Conservation (phyloP, 2,797 vertebrate genomes). For the Microctenopoma stevenorrisi region DNA sequence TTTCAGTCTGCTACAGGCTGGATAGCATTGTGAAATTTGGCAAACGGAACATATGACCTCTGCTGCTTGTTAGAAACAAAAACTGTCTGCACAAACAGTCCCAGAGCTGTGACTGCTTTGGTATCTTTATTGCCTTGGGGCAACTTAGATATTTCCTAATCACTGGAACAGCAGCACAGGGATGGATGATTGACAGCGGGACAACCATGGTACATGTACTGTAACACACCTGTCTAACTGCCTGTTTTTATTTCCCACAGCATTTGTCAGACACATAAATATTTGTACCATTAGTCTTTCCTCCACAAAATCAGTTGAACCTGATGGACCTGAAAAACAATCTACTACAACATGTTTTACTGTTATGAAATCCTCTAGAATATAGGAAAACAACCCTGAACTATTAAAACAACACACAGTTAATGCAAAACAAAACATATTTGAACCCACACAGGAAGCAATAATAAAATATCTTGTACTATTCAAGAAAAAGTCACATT, state of each 20-base stretch:
- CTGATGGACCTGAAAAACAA: constrained; percentile 19
- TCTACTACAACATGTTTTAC: constrained; percentile 19
- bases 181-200: constrained; percentile 60
- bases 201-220: constrained; percentile 41
- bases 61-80: constrained; percentile 41
- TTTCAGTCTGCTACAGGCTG: constrained; percentile 18
- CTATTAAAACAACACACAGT: not conserved
- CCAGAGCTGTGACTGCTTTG: constrained; percentile 25
- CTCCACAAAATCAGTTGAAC: constrained; percentile 16
- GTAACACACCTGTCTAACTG: constrained; percentile 50
- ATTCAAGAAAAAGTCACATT: constrained; percentile 4
- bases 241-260: constrained; percentile 53
- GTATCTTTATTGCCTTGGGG: constrained; percentile 52
- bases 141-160: constrained; percentile 38
- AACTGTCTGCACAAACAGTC: constrained; percentile 25
- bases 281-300: constrained; percentile 31
- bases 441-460: no score
- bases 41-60: constrained; percentile 30
- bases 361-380: not conserved
- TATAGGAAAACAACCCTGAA: not conserved
- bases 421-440: no score
- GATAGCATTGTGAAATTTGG: constrained; percentile 20
- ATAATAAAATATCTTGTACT: no score
- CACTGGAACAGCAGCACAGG: constrained; percentile 44
- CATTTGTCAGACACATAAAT: constrained; percentile 56